Conservation (phyloP, 1,140 invertebrate genomes). For the Philotrypesis tridentata region DNA sequence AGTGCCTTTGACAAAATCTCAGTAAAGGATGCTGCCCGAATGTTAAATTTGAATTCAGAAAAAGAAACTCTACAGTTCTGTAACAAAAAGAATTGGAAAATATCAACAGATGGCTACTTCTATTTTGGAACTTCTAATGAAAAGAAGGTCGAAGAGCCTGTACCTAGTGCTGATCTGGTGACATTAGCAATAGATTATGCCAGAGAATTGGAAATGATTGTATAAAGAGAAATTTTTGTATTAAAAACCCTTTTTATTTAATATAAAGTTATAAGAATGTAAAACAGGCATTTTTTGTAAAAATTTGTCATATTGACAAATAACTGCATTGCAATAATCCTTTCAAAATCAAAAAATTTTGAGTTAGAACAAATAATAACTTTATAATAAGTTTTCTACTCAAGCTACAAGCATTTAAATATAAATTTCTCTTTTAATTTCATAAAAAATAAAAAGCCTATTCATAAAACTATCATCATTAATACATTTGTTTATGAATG, state of each 20-base stretch:
- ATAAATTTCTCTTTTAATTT: background rate
- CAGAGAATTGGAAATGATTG: conserved; percentile 99
- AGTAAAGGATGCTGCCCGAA: conserved; percentile 88
- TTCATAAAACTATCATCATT: background rate
- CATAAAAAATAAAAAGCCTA: background rate
- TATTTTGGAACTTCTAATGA: conserved; percentile 83
- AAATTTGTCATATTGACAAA: conserved; percentile 49
- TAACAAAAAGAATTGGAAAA: conserved; percentile 86
- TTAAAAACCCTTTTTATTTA: conserved; percentile 35
- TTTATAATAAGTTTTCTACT: background rate
- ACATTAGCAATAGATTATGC: conserved; percentile 97
- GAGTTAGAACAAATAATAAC: background rate
- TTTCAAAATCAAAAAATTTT: background rate
- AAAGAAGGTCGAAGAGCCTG: conserved; percentile 85
- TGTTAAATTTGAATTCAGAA: conserved; percentile 89
- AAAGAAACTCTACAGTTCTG: conserved; percentile 88
- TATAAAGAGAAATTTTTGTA: conserved; percentile 76
- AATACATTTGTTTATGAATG: too few species aligned
- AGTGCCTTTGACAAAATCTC: conserved; percentile 96
- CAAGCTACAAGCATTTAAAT: background rate
- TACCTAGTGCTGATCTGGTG: conserved; percentile 92
- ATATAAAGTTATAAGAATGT: conserved; percentile 9
- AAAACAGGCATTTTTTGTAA: conserved; percentile 24
- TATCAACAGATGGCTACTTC: conserved; percentile 86
- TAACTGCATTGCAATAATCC: background rate